Evolutionary conservation across 1,140 invertebrate genomes (phyloP), one percentile per base, ranked within the genome.

Genomic region (Pentalonia nigronervosa): DNA sequence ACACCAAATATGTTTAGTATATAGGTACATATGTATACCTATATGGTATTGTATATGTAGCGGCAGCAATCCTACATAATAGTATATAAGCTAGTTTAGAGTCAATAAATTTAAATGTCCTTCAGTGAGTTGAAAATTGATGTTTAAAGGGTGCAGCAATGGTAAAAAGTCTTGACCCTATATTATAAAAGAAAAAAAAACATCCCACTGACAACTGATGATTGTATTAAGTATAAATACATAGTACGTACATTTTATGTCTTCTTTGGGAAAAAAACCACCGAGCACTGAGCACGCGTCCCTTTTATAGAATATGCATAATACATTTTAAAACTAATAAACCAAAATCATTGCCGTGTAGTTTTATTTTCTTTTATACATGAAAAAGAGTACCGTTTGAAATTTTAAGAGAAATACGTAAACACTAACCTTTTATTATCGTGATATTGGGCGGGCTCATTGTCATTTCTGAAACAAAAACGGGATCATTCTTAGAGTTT

Each of bases 391-490:
- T 90, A 60, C 36, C 88, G 88, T 90, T 92, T 93, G 91, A 93
- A 93, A 93, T 53, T 93, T 93, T 56, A 86, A 93, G 91, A 93
- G 84, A 93, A 93, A 47, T 47, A 45, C 47, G 47, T 90, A n/a
- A 90, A 93, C 91, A 93, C 91, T 93, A 93, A 93, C 91, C 91
- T 93, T 93, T 93, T 93, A 93, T 84, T 93, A 93, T 93, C 91
- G 91, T 93, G 91, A 83, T 86, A 93, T 93, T 93, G 91, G 91
- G 91, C 91, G 91, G 91, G 81, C 91, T 93, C 91, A 93, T 93
- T 93, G 91, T 93, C 91, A 86, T 93, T 93, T 93, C 91, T 93
- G 91, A 93, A 93, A 93, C 91, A 93, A 93, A 93, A 93, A 93
- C 81, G 91, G 91, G 91, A 93, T 91, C 90, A 91, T 91, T 91